Percentiles rank a stretch among this genome's conserved stretches.
Evolutionary conservation across 2,888 invertebrate species (phyloP).

Genomic region (Lordiphosa fenestrarum): DNA sequence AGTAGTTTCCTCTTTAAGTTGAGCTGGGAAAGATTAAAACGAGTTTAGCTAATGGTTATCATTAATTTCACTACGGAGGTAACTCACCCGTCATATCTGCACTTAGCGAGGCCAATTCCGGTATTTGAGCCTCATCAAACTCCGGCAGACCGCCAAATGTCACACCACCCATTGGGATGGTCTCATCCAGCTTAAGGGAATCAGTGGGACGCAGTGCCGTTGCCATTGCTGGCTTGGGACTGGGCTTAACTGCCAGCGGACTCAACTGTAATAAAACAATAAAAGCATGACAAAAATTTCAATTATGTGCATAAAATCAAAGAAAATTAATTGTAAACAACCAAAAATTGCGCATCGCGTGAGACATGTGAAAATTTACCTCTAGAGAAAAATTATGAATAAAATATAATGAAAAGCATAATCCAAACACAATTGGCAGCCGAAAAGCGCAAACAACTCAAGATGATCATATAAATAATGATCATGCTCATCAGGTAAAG

Average conservation of each 20-base stretch:
- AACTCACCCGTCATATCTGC: slow-evolving; percentile 59
- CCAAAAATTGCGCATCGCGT: slow-evolving; percentile 32
- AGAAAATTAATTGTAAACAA: slow-evolving; percentile 39
- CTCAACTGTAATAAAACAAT: slow-evolving; percentile 46
- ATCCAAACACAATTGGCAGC: slow-evolving; percentile 26
- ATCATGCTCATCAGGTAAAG: slow-evolving; percentile 6
- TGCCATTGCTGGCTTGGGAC: slow-evolving; percentile 43
- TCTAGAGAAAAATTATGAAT: slow-evolving; percentile 14
- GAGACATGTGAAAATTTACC: slow-evolving; percentile 22
- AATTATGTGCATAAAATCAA: slow-evolving; percentile 33
- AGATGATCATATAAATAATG: background rate
- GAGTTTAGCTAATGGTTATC: background rate
- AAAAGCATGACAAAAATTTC: slow-evolving; percentile 7
- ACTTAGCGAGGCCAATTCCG: slow-evolving; percentile 56
- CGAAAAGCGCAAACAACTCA: slow-evolving; percentile 22
- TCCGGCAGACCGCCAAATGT: slow-evolving; percentile 63
- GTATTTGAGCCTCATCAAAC: slow-evolving; percentile 72
- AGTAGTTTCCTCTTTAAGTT: slow-evolving; percentile 23
- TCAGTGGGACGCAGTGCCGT: slow-evolving; percentile 40
- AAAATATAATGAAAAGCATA: slow-evolving; percentile 13
- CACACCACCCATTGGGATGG: slow-evolving; percentile 15
- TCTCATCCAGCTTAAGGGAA: slow-evolving; percentile 28
- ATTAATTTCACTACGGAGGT: slow-evolving; percentile 1
- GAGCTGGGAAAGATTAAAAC: slow-evolving; percentile 23
- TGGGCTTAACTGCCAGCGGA: slow-evolving; percentile 64